Base-by-base conservation (phyloP, 2,113 vertebrate genomes). In the Ellobius talpinus region DNA sequence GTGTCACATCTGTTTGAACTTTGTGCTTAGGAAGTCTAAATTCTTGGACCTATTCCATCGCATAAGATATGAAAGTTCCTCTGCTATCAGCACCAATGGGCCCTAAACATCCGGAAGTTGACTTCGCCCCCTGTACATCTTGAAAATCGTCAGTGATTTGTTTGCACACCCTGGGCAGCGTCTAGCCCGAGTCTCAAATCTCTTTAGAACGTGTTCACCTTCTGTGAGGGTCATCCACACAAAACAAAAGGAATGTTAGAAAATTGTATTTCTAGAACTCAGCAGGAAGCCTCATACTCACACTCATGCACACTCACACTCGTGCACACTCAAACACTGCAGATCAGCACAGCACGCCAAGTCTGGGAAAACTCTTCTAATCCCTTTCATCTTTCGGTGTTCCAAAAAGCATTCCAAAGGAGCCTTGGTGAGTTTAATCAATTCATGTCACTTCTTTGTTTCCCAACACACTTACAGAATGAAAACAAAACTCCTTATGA, bases 261-360 rank as follows among this genome's bases (percentile, higher is more conserved):
- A 93, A 96, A 65, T 24, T 10, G 36, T 42, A 16, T 58, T 47
- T 85, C 45, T 52, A 86, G 61, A 96, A 96, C 10, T 42, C 78
- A 65, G 33, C 2, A 81, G 7, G 55, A 78, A 85, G 55, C 42
- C 47, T 39, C 52, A 12, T 36, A 0, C 29, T 26, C 1, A 5
- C 42, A n/a, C 52, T 24, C 17, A 14, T 5, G 14, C 24, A 7
- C 11, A 29, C 10, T 29, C 36, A 36, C 42, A n/a, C 52, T 24
- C 17, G 11, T 5, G 14, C 24, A 7, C 11, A 29, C 10, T 29
- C 36, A 36, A 39, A 29, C 45, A 8, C 0, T 0, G 36, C 7
- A 81, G 52, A 17, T 52, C 14, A 42, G 47, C 58, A 7, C 23
- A 36, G 72, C 82, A 88, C 55, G 39, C 58, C 76, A 5, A 0